Conservation (phyloP, 2,797 vertebrate species). For the Silurus lanzhouensis region DNA sequence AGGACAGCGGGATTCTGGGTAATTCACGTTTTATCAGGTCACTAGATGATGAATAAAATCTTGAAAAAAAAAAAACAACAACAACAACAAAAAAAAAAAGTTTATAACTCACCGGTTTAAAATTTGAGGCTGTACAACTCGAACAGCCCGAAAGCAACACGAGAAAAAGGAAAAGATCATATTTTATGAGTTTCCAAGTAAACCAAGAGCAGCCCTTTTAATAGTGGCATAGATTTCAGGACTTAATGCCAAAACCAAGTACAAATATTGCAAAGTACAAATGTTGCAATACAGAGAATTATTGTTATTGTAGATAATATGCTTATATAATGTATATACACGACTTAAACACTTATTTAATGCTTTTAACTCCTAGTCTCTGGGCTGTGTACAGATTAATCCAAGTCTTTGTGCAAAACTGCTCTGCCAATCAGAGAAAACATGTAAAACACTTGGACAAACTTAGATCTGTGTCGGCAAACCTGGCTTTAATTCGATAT, state of each 20-base stretch:
- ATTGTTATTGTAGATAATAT: slow-evolving; percentile 17
- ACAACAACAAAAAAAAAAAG: too few species aligned
- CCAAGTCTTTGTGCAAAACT: background rate
- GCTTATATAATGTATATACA: slow-evolving; percentile 35
- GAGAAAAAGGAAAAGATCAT: background rate
- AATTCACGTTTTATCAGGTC: background rate
- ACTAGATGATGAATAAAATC: background rate
- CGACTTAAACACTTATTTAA: slow-evolving; percentile 10
- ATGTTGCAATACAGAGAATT: slow-evolving; percentile 17
- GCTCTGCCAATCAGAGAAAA: background rate
- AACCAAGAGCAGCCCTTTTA: slow-evolving; percentile 41
- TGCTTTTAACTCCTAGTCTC: background rate
- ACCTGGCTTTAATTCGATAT: background rate
- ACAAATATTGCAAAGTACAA: slow-evolving; percentile 35
- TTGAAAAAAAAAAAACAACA: background rate
- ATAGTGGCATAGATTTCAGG: slow-evolving; percentile 7
- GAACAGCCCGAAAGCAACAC: background rate
- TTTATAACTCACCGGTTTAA: background rate
- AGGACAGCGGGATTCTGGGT: background rate
- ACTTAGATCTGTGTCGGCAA: background rate
- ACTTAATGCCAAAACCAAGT: slow-evolving; percentile 4
- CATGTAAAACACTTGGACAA: background rate
- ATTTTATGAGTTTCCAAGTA: background rate
- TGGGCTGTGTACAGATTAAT: background rate
- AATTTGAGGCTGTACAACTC: background rate